Conservation (phyloP, 2,888 invertebrate species). For the Tipula vernalis region DNA sequence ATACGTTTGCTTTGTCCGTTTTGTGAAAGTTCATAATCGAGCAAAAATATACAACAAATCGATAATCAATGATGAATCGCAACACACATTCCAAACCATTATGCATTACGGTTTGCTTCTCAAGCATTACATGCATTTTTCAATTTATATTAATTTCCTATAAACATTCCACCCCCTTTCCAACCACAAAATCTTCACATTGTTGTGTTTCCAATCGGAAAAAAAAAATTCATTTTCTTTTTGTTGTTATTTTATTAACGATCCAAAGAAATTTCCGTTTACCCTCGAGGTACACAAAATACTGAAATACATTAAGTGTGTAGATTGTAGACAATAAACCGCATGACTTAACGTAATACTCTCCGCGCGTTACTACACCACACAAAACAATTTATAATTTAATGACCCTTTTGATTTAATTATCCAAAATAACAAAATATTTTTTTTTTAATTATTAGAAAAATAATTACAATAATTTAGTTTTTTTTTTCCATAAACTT, state of each 20-base stretch:
- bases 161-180: neutral
- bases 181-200: neutral
- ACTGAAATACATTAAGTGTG: neutral
- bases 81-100: neutral
- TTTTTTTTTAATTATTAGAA: neutral
- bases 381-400: neutral
- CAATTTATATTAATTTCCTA: neutral
- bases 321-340: neutral
- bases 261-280: neutral
- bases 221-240: neutral
- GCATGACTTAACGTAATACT: neutral
- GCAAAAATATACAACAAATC: neutral
- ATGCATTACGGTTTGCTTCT: neutral
- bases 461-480: neutral
- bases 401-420: neutral
- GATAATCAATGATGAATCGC: neutral
- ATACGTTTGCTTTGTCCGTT: neutral
- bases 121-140: neutral
- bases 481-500: neutral
- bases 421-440: neutral
- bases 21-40: neutral
- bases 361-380: neutral
- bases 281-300: neutral
- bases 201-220: neutral
- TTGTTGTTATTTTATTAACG: neutral